Conservation (phyloP, 35 echinoderm and acorn worm genomes). For the Apostichopus japonicus region DNA sequence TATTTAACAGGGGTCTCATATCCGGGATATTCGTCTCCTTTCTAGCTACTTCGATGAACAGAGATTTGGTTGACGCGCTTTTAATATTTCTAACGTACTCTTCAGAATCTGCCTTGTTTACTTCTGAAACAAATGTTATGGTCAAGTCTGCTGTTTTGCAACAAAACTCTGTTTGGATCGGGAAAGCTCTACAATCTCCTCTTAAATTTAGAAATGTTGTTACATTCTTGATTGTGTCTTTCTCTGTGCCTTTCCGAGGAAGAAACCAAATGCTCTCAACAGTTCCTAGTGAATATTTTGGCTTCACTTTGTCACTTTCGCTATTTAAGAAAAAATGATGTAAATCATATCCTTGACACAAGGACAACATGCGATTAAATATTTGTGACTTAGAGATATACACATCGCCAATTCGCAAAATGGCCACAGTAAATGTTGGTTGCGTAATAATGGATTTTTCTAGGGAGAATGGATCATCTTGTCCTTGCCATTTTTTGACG, state of each 20-base stretch:
- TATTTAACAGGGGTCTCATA: background rate
- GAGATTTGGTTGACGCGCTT: background rate
- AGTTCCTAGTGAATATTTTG: background rate
- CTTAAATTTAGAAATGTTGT: constrained; percentile 32
- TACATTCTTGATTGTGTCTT: constrained; percentile 10
- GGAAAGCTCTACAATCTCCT: constrained; percentile 11
- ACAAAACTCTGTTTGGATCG: background rate
- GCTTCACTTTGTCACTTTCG: constrained; percentile 4
- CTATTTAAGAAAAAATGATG: background rate
- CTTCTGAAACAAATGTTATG: background rate
- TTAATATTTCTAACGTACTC: background rate
- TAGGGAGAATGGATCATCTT: background rate
- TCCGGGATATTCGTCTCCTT: background rate
- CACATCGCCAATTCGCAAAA: constrained; percentile 26
- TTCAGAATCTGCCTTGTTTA: background rate
- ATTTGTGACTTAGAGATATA: constrained; percentile 32
- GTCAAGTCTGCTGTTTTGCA: constrained; percentile 17
- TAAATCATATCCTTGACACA: background rate
- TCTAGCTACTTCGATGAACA: background rate
- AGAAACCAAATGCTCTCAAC: constrained; percentile 29
- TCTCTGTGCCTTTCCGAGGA: background rate
- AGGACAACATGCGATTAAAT: background rate
- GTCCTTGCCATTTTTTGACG: constrained; percentile 22
- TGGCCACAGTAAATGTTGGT: background rate
- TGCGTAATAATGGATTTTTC: constrained; percentile 10